Base-by-base conservation (phyloP, 2,113 vertebrate genomes). In the Turdus rufiventris region DNA sequence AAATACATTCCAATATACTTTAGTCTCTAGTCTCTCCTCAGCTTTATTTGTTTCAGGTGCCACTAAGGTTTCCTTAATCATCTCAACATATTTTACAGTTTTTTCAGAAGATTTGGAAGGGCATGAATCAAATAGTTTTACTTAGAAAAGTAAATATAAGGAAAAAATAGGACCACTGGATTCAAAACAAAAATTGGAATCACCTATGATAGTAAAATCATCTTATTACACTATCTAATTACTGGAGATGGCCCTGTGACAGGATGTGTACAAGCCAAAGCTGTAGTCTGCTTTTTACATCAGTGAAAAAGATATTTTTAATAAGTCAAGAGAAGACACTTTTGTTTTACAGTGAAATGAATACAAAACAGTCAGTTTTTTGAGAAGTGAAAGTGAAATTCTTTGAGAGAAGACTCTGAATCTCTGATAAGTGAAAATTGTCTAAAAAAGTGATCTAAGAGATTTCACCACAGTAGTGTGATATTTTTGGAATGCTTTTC, bases 381-480 rank as follows among this genome's bases (percentile, higher is more conserved):
- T 36, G 8, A 26, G 33, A 43, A 25, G 14, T 25, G 31, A 29
- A 50, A 51, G 8, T 6, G 4, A 79, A 66, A 66, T 45, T 56
- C 20, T 36, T 23, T 29, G 38, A 31, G 20, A 43, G 19, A 36
- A 54, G 12, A 19, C 12, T 36, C 33, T 19, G 10, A 56, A 31
- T 36, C 10, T 56, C 5, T 12, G 8, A 66, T 12, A 79, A 31
- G 25, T 31, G 20, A 72, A 72, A 72, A 36, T 10, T 26, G 0
- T 26, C 33, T 36, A 15, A 79, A 60, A 9, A 34, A 42, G 25
- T 20, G 13, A 53, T 17, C 26, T 36, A 24, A 62, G 66, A 43
- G 3, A 25, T 61, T 61, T 71, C 13, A 53, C 17, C 6, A 31
- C 10, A 53, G 3, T 17, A 20, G 21, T 0, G 0, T 17, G 16